These are phyloP conservation scores for Idaea dimidiata DNA, from an alignment of 2,888 invertebrate species.

Conservation along the genomic window DNA sequence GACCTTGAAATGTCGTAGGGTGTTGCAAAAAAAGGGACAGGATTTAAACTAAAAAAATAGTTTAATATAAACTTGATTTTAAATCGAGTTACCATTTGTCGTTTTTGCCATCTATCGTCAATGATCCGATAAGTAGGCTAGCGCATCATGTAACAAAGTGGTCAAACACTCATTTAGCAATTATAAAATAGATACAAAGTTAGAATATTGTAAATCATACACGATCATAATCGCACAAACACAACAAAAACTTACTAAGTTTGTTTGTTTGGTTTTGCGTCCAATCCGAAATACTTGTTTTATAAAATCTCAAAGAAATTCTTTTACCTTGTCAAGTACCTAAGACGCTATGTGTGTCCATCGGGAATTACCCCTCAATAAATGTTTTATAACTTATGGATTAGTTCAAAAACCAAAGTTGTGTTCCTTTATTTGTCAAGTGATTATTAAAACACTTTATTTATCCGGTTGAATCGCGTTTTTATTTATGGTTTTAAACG, in stretches of 20 bases:
- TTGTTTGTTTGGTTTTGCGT: background rate
- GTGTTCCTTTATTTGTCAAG: background rate
- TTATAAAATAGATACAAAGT: too few species aligned
- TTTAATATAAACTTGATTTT: too few species aligned
- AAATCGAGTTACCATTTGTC: too few species aligned
- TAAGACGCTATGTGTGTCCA: background rate
- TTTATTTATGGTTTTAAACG: too few species aligned
- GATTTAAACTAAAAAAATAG: too few species aligned
- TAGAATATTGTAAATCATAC: background rate
- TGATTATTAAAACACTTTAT: background rate
- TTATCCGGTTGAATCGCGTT: too few species aligned
- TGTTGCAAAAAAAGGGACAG: too few species aligned
- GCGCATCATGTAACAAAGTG: too few species aligned
- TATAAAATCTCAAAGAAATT: background rate
- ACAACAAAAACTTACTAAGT: background rate
- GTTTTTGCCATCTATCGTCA: too few species aligned
- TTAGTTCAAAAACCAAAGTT: background rate
- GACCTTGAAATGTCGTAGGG: too few species aligned
- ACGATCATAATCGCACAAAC: background rate
- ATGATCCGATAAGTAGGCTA: too few species aligned
- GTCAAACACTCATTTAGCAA: too few species aligned
- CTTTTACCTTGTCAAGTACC: background rate
- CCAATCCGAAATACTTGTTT: background rate
- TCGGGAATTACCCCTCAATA: constrained; percentile 1
- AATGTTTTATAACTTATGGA: constrained; percentile 1